Conservation (phyloP, 2,797 vertebrate genomes). For the Falco cherrug region DNA sequence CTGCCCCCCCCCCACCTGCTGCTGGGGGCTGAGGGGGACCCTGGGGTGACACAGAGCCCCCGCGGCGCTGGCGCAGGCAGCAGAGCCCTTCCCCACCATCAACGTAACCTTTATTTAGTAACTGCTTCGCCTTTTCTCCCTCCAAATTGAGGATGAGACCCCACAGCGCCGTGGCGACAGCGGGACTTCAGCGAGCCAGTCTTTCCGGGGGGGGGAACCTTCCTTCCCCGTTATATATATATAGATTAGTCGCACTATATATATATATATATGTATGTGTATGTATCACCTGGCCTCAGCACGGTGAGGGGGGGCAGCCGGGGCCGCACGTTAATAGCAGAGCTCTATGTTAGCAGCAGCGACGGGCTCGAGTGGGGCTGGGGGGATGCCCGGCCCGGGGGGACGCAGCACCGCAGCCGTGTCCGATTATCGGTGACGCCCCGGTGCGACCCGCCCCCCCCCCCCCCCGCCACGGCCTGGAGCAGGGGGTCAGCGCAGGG, state of each 20-base stretch:
- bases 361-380: background rate
- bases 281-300: background rate
- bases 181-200: background rate
- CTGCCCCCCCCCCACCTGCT: too few relatives aligned
- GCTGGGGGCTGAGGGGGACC: too few relatives aligned
- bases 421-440: background rate
- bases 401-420: background rate
- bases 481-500: background rate
- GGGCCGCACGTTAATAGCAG: background rate
- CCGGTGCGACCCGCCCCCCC: background rate
- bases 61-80: background rate
- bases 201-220: background rate
- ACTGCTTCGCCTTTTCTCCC: background rate
- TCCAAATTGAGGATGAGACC: background rate
- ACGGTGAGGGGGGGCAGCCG: background rate
- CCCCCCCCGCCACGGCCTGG: background rate
- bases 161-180: background rate
- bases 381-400: background rate
- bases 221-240: background rate
- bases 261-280: background rate
- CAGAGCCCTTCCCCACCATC: background rate
- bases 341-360: slow-evolving; percentile 21
- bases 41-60: background rate
- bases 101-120: background rate
- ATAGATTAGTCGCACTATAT: background rate